phyloP scores from a whole-genome alignment of 2,797 vertebrate genomes.

The Odontamblyopus rebecca region DNA sequence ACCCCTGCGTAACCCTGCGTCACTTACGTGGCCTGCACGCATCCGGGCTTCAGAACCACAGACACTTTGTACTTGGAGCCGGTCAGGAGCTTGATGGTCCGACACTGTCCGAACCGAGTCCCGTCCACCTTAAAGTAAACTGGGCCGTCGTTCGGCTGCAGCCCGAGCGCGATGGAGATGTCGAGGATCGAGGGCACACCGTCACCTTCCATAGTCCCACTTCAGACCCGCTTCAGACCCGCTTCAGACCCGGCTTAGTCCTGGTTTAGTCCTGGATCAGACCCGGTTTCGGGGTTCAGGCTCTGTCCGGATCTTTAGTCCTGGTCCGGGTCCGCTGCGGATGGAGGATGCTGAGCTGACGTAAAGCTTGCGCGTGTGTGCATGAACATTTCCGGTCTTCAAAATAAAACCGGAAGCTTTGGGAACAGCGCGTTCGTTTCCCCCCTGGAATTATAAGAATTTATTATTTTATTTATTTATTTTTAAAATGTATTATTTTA shows the following conservation, averaged over 20 bases:
- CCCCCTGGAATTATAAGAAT: background rate
- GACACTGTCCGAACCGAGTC: slow-evolving; percentile 92
- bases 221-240: slow-evolving; percentile 2
- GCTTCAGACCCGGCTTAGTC: background rate
- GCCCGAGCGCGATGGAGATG: slow-evolving; percentile 88
- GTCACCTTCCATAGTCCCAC: slow-evolving; percentile 85
- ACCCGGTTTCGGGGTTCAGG: background rate
- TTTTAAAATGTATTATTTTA: background rate
- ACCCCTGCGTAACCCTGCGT: background rate
- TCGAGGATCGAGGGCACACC: slow-evolving; percentile 88
- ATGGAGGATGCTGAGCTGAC: slow-evolving; percentile 4
- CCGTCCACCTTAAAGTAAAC: slow-evolving; percentile 98
- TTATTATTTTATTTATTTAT: background rate
- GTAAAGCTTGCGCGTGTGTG: background rate
- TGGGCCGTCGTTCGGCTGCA: slow-evolving; percentile 94
- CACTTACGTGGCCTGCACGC: slow-evolving; percentile 85
- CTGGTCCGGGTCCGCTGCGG: background rate
- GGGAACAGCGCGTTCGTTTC: background rate
- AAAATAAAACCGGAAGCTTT: slow-evolving; percentile 44
- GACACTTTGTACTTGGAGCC: slow-evolving; percentile 96
- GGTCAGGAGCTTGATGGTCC: slow-evolving; percentile 96
- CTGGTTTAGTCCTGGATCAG: background rate
- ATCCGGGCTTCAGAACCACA: slow-evolving; percentile 89
- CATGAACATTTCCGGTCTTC: slow-evolving; percentile 43
- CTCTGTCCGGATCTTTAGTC: too few species aligned